phyloP scores from a whole-genome alignment of 2,113 vertebrate genomes.

The Microcebus ravelobensis region DNA sequence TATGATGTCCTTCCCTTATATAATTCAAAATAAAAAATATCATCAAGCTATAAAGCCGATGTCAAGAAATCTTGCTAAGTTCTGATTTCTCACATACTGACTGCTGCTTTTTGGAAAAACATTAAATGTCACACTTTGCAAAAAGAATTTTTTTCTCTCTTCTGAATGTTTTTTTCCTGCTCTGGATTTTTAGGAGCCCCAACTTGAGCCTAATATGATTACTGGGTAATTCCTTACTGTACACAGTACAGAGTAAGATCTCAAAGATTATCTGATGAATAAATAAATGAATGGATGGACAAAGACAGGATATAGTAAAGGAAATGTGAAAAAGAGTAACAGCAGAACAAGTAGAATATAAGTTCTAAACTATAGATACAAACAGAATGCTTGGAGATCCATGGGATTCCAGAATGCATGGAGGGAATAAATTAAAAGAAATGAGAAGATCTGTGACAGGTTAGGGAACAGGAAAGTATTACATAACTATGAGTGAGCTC shows the following conservation, averaged over 20 bases:
- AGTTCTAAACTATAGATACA: neutral
- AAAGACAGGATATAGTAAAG: neutral
- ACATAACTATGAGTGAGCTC: neutral
- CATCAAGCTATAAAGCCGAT: neutral
- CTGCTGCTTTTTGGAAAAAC: neutral
- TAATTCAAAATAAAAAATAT: neutral
- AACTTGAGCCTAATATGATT: neutral
- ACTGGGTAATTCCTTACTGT: neutral
- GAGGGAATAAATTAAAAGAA: neutral
- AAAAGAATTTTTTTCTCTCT: neutral
- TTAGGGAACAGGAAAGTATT: neutral
- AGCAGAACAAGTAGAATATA: neutral
- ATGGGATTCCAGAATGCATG: neutral
- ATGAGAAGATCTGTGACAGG: neutral
- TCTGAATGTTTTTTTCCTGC: neutral
- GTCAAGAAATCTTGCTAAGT: neutral
- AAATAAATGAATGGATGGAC: neutral
- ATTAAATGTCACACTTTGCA: neutral
- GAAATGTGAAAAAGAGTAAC: neutral
- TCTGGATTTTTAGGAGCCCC: neutral
- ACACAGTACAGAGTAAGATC: neutral
- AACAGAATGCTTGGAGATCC: neutral
- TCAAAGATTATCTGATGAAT: neutral
- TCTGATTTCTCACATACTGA: neutral
- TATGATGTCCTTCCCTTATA: neutral